Evolutionary conservation across 2,113 vertebrate species (phyloP), one percentile per base, ranked within the genome.

Genomic region (Forbesichthys agassizii): DNA sequence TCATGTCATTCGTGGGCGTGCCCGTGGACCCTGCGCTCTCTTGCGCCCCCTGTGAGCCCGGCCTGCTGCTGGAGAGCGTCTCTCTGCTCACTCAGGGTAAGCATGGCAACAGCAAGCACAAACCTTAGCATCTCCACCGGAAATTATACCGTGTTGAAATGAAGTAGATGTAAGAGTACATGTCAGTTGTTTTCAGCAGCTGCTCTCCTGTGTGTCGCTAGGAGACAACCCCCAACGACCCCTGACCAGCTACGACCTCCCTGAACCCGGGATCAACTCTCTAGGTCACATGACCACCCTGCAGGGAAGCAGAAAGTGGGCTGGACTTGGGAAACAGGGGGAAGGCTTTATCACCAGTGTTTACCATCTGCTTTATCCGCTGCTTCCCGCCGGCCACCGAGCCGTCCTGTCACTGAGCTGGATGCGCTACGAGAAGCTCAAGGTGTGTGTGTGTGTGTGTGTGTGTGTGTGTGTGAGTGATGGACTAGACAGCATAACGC

Each of bases 401-500:
- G 87, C 90, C 13, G 77, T 81, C 58, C 86, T 98, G 33, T 92
- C 92, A 1, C 71, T 93, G 71, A 93, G 88, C 83, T 95, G 95
- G 95, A 82, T 99, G n/a, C 94, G 83, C 74, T 96, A 98, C 8
- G 96, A 98, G 91, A 94, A 94, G 65, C 90, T 92, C 1, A 99
- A 99, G 96, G 98, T 99, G 85, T 82, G 36, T 42, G 11, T 49
- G 16, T 63, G 33, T 51, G 47, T 18, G 14, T 14, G 9, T 48
- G 42, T 47, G 3, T 49, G 16, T 63, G 33, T 51, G 47, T 18
- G 14, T 14, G 9, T 48, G 42, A 18, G 3, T 52, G 57, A 42
- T 1, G 5, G 36, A 42, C 36, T 42, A 42, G 5, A 42, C 36
- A 42, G 7, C 36, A 42, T 42, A 5, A 42, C 36, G 7, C 4